Evolutionary conservation across 2,888 invertebrate species (phyloP), one percentile per base, ranked within the genome.

Genomic region (Netelia inedita): DNA sequence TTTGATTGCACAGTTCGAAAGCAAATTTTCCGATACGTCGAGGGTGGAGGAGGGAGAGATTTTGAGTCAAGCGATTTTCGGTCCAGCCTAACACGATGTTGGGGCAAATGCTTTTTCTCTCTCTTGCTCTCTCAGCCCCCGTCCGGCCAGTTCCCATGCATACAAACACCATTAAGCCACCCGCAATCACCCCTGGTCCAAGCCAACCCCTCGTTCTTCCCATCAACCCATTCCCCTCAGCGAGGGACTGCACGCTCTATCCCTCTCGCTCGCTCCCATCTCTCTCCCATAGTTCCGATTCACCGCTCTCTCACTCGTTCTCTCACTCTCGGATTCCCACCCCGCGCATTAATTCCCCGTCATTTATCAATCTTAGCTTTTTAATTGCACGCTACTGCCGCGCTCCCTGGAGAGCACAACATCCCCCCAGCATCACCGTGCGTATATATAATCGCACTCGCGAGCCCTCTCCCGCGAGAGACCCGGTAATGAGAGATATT

Each of bases 171-270:
- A 92, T 92, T 91, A 92, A 92, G 91, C 91, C 91, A 91, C 91
- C 91, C 91, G 94, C 95, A 95, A 95, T 95, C 95, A 95, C 95
- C 93, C 92, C 90, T 90, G 91, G 89, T 89, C 92, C 92, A 88
- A 92, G 79, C 59, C 85, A 41, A 82, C 85, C 87, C 88, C 86
- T 83, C 85, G 75, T 85, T 85, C 85, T 83, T 86, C 85, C 82
- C 81, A 78, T 79, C 86, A 85, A 83, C 83, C 87, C 83, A 86
- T 83, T 82, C 86, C 71, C 83, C 65, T 23, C 53, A 79, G 83
- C 83, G 68, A 75, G 69, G 89, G 89, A 89, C 75, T 73, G 35
- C 76, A 53, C 79, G 78, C 72, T 66, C 75, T 74, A 43, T 79
- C 75, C 72, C 71, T 84, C 78, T 83, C 82, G 57, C 71, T 79